Percentiles rank a stretch among this genome's conserved stretches.
Conservation (phyloP, 1,140 invertebrate species). For the Drosophila arawakana region DNA sequence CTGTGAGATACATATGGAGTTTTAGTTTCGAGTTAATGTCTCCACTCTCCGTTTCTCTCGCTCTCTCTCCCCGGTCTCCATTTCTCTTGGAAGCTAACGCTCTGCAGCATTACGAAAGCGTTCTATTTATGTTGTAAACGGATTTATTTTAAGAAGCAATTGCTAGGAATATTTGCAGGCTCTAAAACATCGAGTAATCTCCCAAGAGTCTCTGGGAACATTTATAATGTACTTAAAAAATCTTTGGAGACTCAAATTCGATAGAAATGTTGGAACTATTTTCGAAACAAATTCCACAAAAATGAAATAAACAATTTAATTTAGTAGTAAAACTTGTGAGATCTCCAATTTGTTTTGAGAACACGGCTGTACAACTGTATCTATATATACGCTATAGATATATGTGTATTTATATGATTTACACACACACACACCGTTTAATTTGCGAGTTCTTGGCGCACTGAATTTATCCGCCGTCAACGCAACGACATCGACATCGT, state of each 20-base stretch:
- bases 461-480: constrained; percentile 65
- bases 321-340: no score
- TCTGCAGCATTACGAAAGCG: constrained; percentile 46
- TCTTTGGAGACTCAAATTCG: no score
- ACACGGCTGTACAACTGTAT: no score
- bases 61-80: not conserved
- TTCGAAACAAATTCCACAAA: no score
- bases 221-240: no score
- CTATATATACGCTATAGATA: constrained; percentile 12
- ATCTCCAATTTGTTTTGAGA: no score
- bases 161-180: constrained; percentile 33
- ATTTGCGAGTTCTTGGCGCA: constrained; percentile 60
- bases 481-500: constrained; percentile 78
- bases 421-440: constrained; percentile 31
- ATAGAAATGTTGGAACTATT: no score
- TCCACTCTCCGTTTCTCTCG: constrained; percentile 14
- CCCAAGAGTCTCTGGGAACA: not conserved
- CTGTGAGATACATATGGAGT: constrained; percentile 1
- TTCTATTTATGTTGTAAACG: constrained; percentile 42
- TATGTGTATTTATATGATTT: constrained; percentile 38
- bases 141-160: constrained; percentile 40
- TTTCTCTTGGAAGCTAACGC: not conserved
- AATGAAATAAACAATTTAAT: no score
- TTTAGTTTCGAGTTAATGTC: constrained; percentile 24
- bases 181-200: not conserved